Percentiles rank a stretch among this genome's conserved stretches.
Conservation (phyloP, 2,888 invertebrate genomes). For the Tetanocera ferruginea region DNA sequence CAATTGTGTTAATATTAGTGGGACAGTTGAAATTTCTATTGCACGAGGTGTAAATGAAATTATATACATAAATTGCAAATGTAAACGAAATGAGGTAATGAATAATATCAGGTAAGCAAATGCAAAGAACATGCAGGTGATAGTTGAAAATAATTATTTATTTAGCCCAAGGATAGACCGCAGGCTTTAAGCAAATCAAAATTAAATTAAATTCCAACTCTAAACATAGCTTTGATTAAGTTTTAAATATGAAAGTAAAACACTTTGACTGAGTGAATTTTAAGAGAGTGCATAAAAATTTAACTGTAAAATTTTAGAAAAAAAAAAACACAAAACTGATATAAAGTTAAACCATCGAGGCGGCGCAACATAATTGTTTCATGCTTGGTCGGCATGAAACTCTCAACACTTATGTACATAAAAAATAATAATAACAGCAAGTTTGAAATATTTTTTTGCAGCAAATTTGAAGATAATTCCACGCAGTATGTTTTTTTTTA, state of each 20-base stretch:
- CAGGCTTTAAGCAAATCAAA: not conserved
- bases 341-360: conserved; percentile 25
- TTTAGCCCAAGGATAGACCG: not conserved
- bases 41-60: not conserved
- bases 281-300: not conserved
- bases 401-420: not conserved
- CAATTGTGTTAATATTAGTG: not conserved
- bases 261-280: not conserved
- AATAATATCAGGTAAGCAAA: not conserved
- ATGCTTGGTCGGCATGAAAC: conserved; percentile 18
- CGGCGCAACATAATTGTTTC: conserved; percentile 27
- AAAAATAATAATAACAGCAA: conserved; percentile 7
- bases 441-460: not conserved
- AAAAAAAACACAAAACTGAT: not conserved
- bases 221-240: not conserved
- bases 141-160: not conserved
- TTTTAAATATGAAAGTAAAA: not conserved
- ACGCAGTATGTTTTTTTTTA: not conserved
- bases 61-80: not conserved
- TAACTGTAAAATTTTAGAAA: not conserved
- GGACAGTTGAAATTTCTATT: not conserved
- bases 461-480: not conserved
- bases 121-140: not conserved
- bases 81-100: not conserved
- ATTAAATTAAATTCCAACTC: not conserved